A percentile compares a stretch with the other conserved stretches of the same genome.
These are phyloP conservation scores for Julus scandinavius DNA, from an alignment of 2,888 invertebrate species.

Conservation along the genomic window DNA sequence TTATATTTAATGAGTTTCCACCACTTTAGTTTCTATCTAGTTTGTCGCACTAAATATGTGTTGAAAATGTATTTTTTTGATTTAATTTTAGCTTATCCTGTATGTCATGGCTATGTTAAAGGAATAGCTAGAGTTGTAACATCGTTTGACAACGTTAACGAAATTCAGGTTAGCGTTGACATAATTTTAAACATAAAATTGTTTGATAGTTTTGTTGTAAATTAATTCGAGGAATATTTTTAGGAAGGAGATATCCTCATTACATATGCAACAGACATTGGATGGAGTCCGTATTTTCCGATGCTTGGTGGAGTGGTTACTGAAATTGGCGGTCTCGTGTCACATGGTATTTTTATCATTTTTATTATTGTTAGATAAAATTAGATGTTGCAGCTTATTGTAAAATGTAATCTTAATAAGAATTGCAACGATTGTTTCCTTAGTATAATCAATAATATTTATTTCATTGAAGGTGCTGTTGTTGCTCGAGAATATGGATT, in stretches of 20 bases:
- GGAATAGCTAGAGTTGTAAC: slow-evolving; percentile 79
- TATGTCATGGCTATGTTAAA: slow-evolving; percentile 75
- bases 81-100: slow-evolving; percentile 68
- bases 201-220: neutral
- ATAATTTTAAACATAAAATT: neutral
- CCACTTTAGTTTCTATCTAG: no score
- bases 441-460: neutral
- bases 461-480: slow-evolving; percentile 22
- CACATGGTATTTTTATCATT: slow-evolving; percentile 73
- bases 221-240: slow-evolving; percentile 29
- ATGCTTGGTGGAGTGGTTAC: slow-evolving; percentile 81
- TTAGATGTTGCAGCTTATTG: neutral
- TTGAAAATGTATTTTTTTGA: neutral
- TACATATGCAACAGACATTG: slow-evolving; percentile 81
- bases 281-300: slow-evolving; percentile 87
- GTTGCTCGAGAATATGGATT: slow-evolving; percentile 49
- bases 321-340: slow-evolving; percentile 83
- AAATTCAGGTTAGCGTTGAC: slow-evolving; percentile 63
- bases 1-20: neutral
- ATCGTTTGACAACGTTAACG: slow-evolving; percentile 73
- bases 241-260: slow-evolving; percentile 79
- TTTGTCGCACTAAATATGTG: no score
- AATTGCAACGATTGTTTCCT: neutral
- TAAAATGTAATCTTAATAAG: neutral
- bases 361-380: neutral